Evolutionary conservation across 2,113 vertebrate species (phyloP).

Genomic region (Pyxicephalus adspersus): DNA sequence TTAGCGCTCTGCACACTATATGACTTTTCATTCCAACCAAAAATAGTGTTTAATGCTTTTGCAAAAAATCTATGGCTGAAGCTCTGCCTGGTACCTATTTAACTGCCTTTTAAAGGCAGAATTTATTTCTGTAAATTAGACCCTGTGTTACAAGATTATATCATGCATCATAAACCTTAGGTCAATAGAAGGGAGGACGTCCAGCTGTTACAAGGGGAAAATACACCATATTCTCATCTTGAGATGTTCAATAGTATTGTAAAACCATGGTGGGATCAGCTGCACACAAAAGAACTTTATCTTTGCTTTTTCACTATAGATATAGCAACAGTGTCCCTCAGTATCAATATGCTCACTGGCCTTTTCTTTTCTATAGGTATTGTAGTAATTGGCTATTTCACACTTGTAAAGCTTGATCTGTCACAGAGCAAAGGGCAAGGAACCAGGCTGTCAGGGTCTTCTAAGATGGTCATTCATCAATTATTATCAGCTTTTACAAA

Average conservation of each 20-base stretch:
- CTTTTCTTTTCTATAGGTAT: constrained; percentile 90
- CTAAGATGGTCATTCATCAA: constrained; percentile 87
- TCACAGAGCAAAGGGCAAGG: constrained; percentile 93
- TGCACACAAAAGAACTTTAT: constrained; percentile 86
- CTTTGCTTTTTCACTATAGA: constrained; percentile 76
- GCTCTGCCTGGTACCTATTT: constrained; percentile 92
- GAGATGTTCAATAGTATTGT: constrained; percentile 69
- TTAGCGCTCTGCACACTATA: constrained; percentile 81
- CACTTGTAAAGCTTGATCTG: constrained; percentile 94
- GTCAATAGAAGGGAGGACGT: constrained; percentile 88
- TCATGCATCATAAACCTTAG: constrained; percentile 96
- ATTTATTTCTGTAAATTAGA: constrained; percentile 95
- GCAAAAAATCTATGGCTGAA: constrained; percentile 81
- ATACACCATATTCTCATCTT: constrained; percentile 71
- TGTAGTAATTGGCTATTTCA: constrained; percentile 98
- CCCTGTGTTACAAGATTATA: constrained; percentile 85
- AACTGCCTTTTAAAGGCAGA: constrained; percentile 92
- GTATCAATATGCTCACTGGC: constrained; percentile 94
- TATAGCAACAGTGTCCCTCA: constrained; percentile 74
- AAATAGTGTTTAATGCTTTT: constrained; percentile 91
- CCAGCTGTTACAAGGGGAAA: constrained; percentile 72
- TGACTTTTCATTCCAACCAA: constrained; percentile 85
- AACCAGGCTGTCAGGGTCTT: constrained; percentile 87
- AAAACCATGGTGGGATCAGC: constrained; percentile 74
- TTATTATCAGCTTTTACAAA: constrained; percentile 89